Percentiles rank a stretch among this genome's conserved stretches.
phyloP scores from a whole-genome alignment of 2,888 invertebrate species.

The Melipona beecheii region DNA sequence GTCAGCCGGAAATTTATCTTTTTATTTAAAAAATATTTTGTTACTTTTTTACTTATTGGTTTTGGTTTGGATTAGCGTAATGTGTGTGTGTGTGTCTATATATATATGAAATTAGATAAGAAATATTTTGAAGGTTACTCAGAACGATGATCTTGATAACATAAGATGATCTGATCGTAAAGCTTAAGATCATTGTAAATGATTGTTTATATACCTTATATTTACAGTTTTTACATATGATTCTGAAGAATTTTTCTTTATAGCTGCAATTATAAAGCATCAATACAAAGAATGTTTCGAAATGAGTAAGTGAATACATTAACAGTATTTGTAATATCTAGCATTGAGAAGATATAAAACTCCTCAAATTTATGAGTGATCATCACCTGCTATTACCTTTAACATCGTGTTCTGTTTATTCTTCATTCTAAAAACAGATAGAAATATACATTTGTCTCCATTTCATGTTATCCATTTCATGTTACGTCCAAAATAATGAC shows the following conservation, averaged over 20 bases:
- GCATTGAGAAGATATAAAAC: slow-evolving; percentile 47
- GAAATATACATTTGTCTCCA: not conserved
- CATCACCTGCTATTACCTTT: slow-evolving; percentile 20
- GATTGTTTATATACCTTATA: too few relatives aligned
- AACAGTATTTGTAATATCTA: slow-evolving; percentile 41
- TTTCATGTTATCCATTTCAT: slow-evolving; percentile 16
- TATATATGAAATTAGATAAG: too few relatives aligned
- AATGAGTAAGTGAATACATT: slow-evolving; percentile 40
- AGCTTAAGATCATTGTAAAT: too few relatives aligned
- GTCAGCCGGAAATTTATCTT: too few relatives aligned
- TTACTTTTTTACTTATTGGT: too few relatives aligned
- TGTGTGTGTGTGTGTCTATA: too few relatives aligned
- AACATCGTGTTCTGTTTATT: not conserved
- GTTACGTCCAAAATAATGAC: slow-evolving; percentile 42
- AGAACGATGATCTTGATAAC: too few relatives aligned
- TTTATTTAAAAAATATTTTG: too few relatives aligned
- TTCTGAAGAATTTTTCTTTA: slow-evolving; percentile 7
- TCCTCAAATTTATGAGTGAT: slow-evolving; percentile 15
- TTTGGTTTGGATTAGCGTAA: too few relatives aligned
- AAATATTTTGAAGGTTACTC: too few relatives aligned
- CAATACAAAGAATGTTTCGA: slow-evolving; percentile 22
- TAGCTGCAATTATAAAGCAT: slow-evolving; percentile 7
- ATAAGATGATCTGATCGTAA: too few relatives aligned
- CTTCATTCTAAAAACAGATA: slow-evolving; percentile 10
- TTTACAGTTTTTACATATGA: not conserved